Base-by-base conservation (phyloP, 2,797 vertebrate genomes). In the Corythornis leucogaster region DNA sequence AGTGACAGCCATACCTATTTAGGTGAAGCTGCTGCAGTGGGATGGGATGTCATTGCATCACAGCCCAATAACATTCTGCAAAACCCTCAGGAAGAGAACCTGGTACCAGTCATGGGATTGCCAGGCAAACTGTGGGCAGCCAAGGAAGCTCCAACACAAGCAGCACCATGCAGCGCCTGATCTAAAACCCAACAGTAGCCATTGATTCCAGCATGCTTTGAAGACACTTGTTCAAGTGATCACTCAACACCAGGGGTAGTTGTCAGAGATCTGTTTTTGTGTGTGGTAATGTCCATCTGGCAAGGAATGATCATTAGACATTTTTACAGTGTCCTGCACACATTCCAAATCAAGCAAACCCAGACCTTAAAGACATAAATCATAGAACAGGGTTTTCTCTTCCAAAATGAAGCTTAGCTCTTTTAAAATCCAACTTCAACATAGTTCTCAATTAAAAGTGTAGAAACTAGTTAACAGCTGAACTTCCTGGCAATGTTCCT, bases 111-210 rank as follows among this genome's bases (percentile, higher is more conserved):
- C 91, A 91, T 8, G 3, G 50, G 90, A 93, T 76, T 11, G 2
- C 66, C 90, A 78, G 93, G 88, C 0, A 3, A 89, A 63, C 57
- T 67, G 64, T 28, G 50, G 84, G 73, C 79, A 94, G 88, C 28
- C 40, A 26, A 78, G 69, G 81, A 92, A 33, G 35, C 58, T 80
- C 79, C 43, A 88, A 68, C 66, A 80, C 92, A 93, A 71, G 95
- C 62, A 89, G 26, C 28, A 66, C 83, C 81, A 69, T 4, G 66
- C n/a, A 78, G 38, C 43, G 80, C 54, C 79, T 76, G 79, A 87
- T 80, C 42, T 53, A 43, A 66, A 93, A 85, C 84, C 81, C 48
- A 71, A 35, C 28, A 63, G 63, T 76, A 89, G 74, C 48, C 59
- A 8, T 11, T n/a, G 7, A 83, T 76, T 86, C 42, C 67, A 76